Percentiles rank a stretch among this genome's conserved stretches.
phyloP scores from a whole-genome alignment of 2,797 vertebrate genomes.

The Oreortyx pictus region DNA sequence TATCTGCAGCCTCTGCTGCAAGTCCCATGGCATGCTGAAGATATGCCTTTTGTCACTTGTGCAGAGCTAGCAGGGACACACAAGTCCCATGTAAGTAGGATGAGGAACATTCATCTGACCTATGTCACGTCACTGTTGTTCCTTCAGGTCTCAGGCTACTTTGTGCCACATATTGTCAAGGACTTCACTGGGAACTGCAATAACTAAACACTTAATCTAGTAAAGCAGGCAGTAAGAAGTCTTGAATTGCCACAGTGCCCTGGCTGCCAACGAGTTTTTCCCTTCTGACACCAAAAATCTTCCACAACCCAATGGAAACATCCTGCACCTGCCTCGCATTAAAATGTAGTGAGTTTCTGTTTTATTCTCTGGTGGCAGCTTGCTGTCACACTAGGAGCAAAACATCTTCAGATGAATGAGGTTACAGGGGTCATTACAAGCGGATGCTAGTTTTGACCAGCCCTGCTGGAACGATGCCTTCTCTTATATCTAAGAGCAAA shows the following conservation, averaged over 20 bases:
- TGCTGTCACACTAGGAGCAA: background rate
- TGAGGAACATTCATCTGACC: background rate
- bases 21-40: background rate
- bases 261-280: background rate
- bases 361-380: slow-evolving; percentile 3
- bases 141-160: background rate
- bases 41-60: accelerated
- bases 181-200: background rate
- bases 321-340: background rate
- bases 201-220: slow-evolving; percentile 19
- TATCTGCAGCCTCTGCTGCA: background rate
- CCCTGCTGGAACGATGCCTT: background rate
- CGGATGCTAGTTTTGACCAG: background rate
- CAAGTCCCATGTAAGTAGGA: background rate
- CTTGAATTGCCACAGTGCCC: background rate
- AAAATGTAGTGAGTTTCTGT: background rate
- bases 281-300: background rate
- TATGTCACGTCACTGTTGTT: background rate
- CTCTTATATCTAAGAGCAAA: background rate
- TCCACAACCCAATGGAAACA: slow-evolving; percentile 3
- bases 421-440: slow-evolving; percentile 23
- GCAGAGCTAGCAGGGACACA: accelerated
- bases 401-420: slow-evolving; percentile 5
- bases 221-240: background rate
- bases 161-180: slow-evolving; percentile 2